Conservation (phyloP, 2,888 invertebrate genomes). For the Acleris laterana region DNA sequence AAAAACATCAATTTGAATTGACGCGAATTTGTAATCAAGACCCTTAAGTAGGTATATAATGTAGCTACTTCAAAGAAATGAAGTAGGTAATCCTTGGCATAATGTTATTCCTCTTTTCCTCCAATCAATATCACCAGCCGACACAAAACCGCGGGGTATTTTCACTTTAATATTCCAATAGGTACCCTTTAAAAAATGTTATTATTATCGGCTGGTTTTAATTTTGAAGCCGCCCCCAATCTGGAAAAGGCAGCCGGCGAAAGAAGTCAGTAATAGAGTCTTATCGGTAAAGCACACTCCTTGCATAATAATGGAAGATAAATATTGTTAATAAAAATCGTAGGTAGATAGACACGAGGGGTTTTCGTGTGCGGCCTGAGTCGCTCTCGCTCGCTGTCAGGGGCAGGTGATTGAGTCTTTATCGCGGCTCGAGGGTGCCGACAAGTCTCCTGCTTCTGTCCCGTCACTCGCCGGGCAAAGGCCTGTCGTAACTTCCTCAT, state of each 20-base stretch:
- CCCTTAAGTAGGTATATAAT: too few relatives aligned
- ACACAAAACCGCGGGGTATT: constrained; percentile 14
- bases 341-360: constrained; percentile 44
- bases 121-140: constrained; percentile 15
- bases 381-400: constrained; percentile 61
- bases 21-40: too few relatives aligned
- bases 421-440: constrained; percentile 66
- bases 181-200: constrained; percentile 31
- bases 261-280: constrained; percentile 39
- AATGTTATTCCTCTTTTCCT: not conserved
- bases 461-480: constrained; percentile 52
- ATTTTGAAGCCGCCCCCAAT: constrained; percentile 34
- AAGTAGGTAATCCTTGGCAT: constrained; percentile 1
- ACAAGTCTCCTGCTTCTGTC: constrained; percentile 50
- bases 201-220: constrained; percentile 32
- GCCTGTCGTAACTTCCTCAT: constrained; percentile 14
- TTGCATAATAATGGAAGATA: constrained; percentile 58
- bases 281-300: constrained; percentile 58
- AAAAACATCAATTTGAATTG: too few relatives aligned
- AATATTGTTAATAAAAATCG: constrained; percentile 59
- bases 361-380: constrained; percentile 44
- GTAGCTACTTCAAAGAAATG: not conserved
- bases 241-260: constrained; percentile 33
- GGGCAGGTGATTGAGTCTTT: constrained; percentile 74
- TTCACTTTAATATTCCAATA: constrained; percentile 14